phyloP scores from a whole-genome alignment of 2,888 invertebrate species.

The Buathra laborator region DNA sequence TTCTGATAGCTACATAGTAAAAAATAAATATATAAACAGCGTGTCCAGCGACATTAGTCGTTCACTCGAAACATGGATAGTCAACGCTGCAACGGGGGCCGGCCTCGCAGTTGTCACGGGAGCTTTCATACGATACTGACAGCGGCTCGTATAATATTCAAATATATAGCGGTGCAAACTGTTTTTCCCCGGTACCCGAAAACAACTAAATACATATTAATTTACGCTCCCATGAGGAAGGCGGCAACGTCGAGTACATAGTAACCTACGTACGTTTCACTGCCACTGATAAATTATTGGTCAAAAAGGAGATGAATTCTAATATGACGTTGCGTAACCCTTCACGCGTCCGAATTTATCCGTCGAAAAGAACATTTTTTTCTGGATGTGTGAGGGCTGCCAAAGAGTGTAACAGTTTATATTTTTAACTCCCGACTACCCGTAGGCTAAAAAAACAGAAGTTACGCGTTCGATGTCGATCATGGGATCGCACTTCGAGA shows the following conservation, averaged over 20 bases:
- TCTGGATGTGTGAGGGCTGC: neutral
- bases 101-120: neutral
- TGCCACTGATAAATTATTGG: conserved; percentile 35
- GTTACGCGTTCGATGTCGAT: no score
- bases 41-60: neutral
- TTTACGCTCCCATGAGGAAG: conserved; percentile 11
- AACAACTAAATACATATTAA: conserved; percentile 40
- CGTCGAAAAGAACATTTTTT: neutral
- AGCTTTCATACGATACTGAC: neutral
- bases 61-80: neutral
- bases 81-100: neutral
- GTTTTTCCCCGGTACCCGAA: conserved; percentile 21
- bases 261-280: conserved; percentile 3
- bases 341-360: conserved; percentile 8
- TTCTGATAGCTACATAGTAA: neutral
- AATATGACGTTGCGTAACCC: conserved; percentile 25
- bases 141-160: conserved; percentile 5
- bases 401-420: neutral
- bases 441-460: no score
- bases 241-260: neutral
- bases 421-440: neutral
- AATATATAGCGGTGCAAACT: neutral
- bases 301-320: conserved; percentile 32
- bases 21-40: neutral
- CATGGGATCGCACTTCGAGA: no score